Base-by-base conservation (phyloP, 2,888 invertebrate genomes). In the Sesia bembeciformis region DNA sequence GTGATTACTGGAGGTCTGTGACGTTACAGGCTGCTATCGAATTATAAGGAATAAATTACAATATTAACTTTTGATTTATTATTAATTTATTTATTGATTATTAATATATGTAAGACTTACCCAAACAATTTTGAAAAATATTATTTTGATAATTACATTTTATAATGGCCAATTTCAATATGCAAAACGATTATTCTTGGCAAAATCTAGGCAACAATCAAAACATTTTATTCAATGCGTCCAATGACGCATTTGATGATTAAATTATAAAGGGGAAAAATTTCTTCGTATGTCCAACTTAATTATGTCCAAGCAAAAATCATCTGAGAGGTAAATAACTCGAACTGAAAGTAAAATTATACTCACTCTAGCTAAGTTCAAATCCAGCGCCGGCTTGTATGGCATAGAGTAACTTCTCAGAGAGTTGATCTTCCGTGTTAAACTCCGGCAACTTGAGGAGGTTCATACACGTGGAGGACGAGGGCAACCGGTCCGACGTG, bases 401-500 rank as follows among this genome's bases (percentile, higher is more conserved):
- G 51, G 98, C 98, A 75, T 97, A 97, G 5, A 97, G 82, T 56
- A 99, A 90, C 79, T 97, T 98, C 66, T 95, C 94, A 46, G 93
- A 91, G 70, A 99, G 89, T 55, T 93, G 90, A 55, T 93, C 92
- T 66, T 95, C 94, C 52, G 94, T 94, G 60, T 91, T 91, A 76
- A 97, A 97, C 72, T 97, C 95, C 0, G 99, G 99, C 65, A 99
- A 91, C 87, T 99, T 99, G 58, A 99, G 90, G 60, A 99, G 91
- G 91, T 99, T 99, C 94, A 99, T 97, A 78, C 99, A 99, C 4
- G 99, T 99, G 80, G 97, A 97, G 5, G 99, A 97, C 6, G 98
- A 97, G 0, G 99, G 99, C 71, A 99, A 92, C 7, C 98, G 93
- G 76, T 97, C 96, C 63, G 96, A 94, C 52, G 93, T 93, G 6